Evolutionary conservation across 1,140 invertebrate species (phyloP), one percentile per base, ranked within the genome.

Genomic region (Catajapyx aquilonaris): DNA sequence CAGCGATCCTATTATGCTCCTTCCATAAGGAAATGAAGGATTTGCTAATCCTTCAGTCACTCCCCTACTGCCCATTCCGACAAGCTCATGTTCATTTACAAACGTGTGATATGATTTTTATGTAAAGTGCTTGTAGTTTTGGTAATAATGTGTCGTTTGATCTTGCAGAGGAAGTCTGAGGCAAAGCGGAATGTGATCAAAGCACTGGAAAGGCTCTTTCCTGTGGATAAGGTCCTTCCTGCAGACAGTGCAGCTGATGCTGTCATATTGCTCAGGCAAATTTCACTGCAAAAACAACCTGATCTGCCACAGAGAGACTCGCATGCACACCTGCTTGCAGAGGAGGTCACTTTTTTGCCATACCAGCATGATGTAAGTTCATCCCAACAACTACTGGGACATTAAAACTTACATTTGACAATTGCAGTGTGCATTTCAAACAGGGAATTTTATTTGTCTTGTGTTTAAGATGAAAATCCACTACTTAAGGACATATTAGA

Each of bases 271-370:
- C 58, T 93, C 43, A 60, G 84, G 42, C 68, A 71, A 48, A 73
- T 86, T 52, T 78, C 78, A 2, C 72, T 67, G 40, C 81, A 87
- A 52, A 90, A 90, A 54, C 68, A 76, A 45, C 73, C 67, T 40
- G 55, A 61, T 5, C 54, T 88, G 10, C 63, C 68, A 44, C 81
- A 78, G 46, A 69, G 76, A 51, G 76, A 81, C 50, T 69, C 70
- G 47, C 62, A 87, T 44, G 66, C 84, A 2, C 73, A 87, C 56
- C 50, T 95, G 31, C 59, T 87, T 34, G 78, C 75, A 18, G 88
- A 95, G 58, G 53, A 73, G 44, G 50, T 84, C 5, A 64, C 75
- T 41, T 91, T 71, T 65, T 56, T 66, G 39, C 53, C 66, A 5
- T 59, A 70, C 51, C n/a, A n/a, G n/a, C n/a, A n/a, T n/a, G n/a